phyloP scores from a whole-genome alignment of 2,113 vertebrate species.

The Petrocephalus zakoni region DNA sequence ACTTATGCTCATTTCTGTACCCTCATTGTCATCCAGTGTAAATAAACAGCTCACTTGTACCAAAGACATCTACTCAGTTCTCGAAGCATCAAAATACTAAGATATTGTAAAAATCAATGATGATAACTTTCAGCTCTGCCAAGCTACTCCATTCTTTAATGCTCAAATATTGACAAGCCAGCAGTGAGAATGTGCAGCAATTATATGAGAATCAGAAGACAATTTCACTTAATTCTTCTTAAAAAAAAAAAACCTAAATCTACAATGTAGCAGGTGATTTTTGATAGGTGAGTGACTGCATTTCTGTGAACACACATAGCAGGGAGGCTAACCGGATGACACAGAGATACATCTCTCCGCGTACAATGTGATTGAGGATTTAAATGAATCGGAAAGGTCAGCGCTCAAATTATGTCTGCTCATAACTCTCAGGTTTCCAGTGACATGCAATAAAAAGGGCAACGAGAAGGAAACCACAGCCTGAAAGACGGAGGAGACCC shows the following conservation, averaged over 20 bases:
- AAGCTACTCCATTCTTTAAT: neutral
- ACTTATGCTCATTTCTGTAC: neutral
- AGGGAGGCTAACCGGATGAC: neutral
- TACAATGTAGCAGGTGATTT: neutral
- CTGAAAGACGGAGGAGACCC: neutral
- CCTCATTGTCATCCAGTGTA: neutral
- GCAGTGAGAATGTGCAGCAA: neutral
- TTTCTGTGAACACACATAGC: neutral
- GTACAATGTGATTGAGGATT: neutral
- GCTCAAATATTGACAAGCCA: neutral
- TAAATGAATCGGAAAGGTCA: conserved; percentile 15
- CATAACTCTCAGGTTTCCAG: neutral
- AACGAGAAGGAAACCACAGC: neutral
- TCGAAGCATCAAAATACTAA: neutral
- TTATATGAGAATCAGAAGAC: neutral
- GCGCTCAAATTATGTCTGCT: neutral
- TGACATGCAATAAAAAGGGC: neutral
- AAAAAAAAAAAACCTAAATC: neutral
- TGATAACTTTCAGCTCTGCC: neutral
- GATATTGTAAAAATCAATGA: neutral
- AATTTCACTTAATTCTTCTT: neutral
- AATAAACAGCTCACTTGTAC: neutral
- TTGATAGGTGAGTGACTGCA: neutral
- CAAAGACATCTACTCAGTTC: neutral
- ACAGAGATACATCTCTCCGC: neutral